phyloP scores from a whole-genome alignment of 1,140 invertebrate species.

The Zophobas morio region DNA sequence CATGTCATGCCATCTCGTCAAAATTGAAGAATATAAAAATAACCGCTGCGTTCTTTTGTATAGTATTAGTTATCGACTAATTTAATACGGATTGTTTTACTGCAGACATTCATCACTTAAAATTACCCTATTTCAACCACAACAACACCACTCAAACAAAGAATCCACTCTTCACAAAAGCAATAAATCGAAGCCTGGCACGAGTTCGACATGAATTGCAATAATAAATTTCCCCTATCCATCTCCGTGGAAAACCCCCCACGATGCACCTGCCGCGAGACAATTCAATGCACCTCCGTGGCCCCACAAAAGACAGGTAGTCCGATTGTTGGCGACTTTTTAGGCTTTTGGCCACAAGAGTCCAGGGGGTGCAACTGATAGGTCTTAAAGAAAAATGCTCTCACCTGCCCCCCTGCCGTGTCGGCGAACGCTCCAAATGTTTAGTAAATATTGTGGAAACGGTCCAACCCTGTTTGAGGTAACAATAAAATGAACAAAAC shows the following conservation, averaged over 20 bases:
- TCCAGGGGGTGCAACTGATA: conserved; percentile 9
- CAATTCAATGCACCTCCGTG: conserved; percentile 21
- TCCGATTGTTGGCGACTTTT: not conserved
- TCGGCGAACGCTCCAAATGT: conserved; percentile 10
- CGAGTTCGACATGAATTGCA: conserved; percentile 16
- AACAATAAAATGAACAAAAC: conserved; percentile 22
- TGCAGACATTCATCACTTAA: not conserved
- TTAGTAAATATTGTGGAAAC: conserved; percentile 37
- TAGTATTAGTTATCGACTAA: not conserved
- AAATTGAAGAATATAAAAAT: too few species aligned
- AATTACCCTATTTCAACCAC: not conserved
- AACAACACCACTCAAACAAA: not conserved
- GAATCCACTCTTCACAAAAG: not conserved
- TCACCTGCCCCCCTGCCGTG: conserved; percentile 20
- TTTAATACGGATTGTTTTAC: not conserved
- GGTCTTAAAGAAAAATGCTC: not conserved
- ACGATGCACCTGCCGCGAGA: conserved; percentile 17
- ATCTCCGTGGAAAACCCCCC: conserved; percentile 33
- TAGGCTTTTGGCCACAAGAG: conserved; percentile 15
- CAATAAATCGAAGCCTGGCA: conserved; percentile 16
- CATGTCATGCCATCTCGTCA: too few species aligned
- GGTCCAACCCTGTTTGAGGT: conserved; percentile 22
- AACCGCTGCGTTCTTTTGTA: too few species aligned
- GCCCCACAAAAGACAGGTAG: conserved; percentile 16
- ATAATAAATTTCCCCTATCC: conserved; percentile 24